Evolutionary conservation across 2,113 vertebrate genomes (phyloP).

Genomic region (Orcinus orca): DNA sequence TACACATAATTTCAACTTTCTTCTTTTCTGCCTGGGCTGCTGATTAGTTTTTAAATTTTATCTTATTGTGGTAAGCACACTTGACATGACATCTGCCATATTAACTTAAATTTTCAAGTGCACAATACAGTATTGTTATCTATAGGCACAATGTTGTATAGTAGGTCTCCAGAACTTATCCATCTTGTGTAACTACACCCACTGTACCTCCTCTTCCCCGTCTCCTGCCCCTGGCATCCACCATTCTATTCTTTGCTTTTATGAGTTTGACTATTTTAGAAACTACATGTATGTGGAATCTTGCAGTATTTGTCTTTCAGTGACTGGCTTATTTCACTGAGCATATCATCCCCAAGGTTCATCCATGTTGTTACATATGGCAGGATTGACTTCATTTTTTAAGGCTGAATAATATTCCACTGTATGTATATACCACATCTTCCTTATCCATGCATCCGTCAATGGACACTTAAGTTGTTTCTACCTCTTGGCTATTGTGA

Average conservation of each 20-base stretch:
- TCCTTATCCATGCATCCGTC: background rate
- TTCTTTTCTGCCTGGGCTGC: background rate
- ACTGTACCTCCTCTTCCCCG: fast-evolving
- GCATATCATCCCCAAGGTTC: fast-evolving
- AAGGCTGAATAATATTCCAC: background rate
- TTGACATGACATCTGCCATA: fast-evolving
- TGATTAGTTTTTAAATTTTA: background rate
- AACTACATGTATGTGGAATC: background rate
- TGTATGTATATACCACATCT: background rate
- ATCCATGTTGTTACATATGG: background rate
- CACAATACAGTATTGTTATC: fast-evolving
- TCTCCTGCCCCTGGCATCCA: fast-evolving
- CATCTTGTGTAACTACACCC: fast-evolving
- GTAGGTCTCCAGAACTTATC: background rate
- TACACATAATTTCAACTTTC: background rate
- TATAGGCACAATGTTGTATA: fast-evolving
- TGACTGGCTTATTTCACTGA: background rate
- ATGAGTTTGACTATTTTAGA: background rate
- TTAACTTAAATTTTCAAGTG: too few relatives aligned
- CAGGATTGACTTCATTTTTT: background rate
- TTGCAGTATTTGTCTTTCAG: background rate
- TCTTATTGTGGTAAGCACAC: background rate
- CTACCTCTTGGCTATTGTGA: background rate
- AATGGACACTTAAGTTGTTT: background rate
- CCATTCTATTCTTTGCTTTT: fast-evolving